These are phyloP conservation scores for Larimichthys polyactis DNA, from an alignment of 2,113 vertebrate species.

Conservation along the genomic window DNA sequence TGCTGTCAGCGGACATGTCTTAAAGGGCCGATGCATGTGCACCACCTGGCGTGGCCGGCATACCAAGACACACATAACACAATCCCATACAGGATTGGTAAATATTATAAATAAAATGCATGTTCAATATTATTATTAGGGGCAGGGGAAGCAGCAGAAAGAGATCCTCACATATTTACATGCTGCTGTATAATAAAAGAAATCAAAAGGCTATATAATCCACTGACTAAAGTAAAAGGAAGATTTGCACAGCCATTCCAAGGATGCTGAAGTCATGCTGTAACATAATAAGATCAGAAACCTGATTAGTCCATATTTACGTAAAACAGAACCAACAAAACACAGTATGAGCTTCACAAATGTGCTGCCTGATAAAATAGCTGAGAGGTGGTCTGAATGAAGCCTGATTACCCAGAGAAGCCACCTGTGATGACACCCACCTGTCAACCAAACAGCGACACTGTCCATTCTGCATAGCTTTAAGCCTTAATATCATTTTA, in stretches of 20 bases:
- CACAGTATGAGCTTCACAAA: no score
- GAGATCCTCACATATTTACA: background rate
- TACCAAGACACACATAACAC: background rate
- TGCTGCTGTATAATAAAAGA: background rate
- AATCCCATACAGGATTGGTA: background rate
- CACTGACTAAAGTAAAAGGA: background rate
- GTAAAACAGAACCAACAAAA: no score
- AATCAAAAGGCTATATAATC: conserved; percentile 11
- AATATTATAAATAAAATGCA: background rate
- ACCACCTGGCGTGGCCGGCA: background rate
- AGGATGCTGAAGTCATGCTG: no score
- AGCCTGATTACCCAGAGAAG: no score
- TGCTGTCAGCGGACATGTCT: conserved; percentile 44
- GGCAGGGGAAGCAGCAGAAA: background rate
- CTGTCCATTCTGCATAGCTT: no score
- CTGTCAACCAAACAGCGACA: no score
- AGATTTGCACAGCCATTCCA: conserved; percentile 15
- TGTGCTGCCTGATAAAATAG: no score
- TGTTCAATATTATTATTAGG: background rate
- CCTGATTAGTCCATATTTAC: no score
- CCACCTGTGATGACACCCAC: no score
- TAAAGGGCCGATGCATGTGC: conserved; percentile 46
- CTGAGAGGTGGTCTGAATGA: no score
- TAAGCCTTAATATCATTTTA: no score
- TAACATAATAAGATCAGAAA: no score